Evolutionary conservation across 2,888 invertebrate species (phyloP), one percentile per base, ranked within the genome.

Genomic region (Callimorpha dominula): DNA sequence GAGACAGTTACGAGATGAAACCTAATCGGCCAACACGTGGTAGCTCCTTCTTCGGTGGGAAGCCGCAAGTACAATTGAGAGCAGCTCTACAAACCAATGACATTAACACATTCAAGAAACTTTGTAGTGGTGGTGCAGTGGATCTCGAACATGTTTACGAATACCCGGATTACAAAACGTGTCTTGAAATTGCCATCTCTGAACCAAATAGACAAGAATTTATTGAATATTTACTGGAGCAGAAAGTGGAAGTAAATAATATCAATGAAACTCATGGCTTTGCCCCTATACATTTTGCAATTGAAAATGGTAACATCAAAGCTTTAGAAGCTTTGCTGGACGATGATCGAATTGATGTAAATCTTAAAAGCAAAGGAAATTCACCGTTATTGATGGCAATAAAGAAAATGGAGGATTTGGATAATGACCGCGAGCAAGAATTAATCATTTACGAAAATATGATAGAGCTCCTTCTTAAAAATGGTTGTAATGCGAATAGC

Each of bases 201-300:
- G 94, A 95, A 76, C 89, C 91, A 20, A 95, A 96, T 63, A 93
- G 92, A 78, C 88, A 94, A 50, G 94, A 96, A 52, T 97, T 97
- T 71, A 96, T 97, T 0, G 92, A 96, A 81, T 91, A 96, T 6
- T 90, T 97, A 57, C 86, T 97, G 15, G 94, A 96, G 73, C 90
- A 96, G 70, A 97, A 97, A 74, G 97, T 97, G 0, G 94, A 97
- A 87, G 96, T 97, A 0, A 97, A 97, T 80, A 94, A 91, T 81
- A 85, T 96, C 0, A 97, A 97, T 86, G 93, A 94, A 77, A 93
- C 93, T 4, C 95, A 96, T 70, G 94, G 96, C 20, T 96, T 96
- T 77, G 96, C 97, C n/a, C 97, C 97, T 0, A 93, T 97, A 77
- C 97, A 97, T 89, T 96, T 97, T 76, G 97, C 97, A 5, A 95